Conservation (phyloP, 2,888 invertebrate species). For the Cephus rjabovi region DNA sequence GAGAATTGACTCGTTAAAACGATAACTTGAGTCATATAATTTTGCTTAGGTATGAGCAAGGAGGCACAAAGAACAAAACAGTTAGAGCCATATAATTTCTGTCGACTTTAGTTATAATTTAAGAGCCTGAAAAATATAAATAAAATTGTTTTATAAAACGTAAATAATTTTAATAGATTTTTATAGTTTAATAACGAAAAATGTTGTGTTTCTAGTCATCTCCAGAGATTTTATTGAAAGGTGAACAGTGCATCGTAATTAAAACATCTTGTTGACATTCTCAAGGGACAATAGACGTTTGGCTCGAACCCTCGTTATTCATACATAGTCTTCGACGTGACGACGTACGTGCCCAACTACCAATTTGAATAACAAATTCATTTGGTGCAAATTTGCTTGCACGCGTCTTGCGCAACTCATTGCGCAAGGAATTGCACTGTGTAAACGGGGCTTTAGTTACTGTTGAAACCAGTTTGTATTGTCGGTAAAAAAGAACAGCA, state of each 20-base stretch:
- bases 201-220: neutral
- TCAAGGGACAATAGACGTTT: neutral
- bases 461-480: neutral
- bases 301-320: neutral
- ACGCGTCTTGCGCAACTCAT: neutral
- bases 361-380: neutral
- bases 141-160: neutral
- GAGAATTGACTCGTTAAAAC: neutral
- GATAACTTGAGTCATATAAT: neutral
- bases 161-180: neutral
- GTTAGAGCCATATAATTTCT: neutral
- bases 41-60: neutral
- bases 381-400: neutral
- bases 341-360: neutral
- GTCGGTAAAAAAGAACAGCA: neutral
- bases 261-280: neutral
- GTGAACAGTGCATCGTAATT: neutral
- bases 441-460: neutral
- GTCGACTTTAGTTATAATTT: neutral
- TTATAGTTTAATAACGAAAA: neutral
- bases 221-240: neutral
- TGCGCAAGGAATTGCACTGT: neutral
- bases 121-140: neutral
- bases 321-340: neutral
- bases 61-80: neutral